Evolutionary conservation across 2,797 vertebrate species (phyloP), one percentile per base, ranked within the genome.

Genomic region (Intellagama lesueurii): DNA sequence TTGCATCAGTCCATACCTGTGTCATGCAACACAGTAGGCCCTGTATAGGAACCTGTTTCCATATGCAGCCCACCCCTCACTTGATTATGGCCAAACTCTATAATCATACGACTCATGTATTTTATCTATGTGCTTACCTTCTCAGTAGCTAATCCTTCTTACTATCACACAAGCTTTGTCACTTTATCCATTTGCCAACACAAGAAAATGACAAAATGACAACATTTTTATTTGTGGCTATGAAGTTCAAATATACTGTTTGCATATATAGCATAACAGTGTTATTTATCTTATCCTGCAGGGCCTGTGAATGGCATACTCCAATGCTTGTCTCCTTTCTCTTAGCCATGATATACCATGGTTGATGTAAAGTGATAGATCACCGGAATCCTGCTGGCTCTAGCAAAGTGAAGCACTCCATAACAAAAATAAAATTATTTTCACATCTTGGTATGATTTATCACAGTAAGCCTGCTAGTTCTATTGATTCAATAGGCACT

Each of bases 371-470:
- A 84, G 87, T 87, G 90, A 91, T 0, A 91, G 35, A 92, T 90
- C 66, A 87, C 72, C 92, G 81, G 47, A 91, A 90, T 86, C 87
- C 64, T 89, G 89, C 28, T 91, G 90, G 52, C 64, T 91, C 78
- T 82, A 81, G 90, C 66, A 91, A 93, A 95, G 89, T 80, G 66
- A 91, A 47, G 78, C 72, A 87, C 47, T 89, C 90, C 30, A 4
- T 78, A 83, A 72, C 81, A 86, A 78, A 60, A 91, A 9, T 80
- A 16, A 92, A 92, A 91, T 83, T 0, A 86, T 87, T 91, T 94
- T 87, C 40, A 0, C 91, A 89, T 87, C 88, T 93, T 90, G 40
- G 88, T 81, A 77, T 89, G 79, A 92, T 87, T 90, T 83, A 93
- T 88, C 75, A 90, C 19, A 86, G 16, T 81, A 85, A 82, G 73